These are phyloP conservation scores for Dinomys branickii DNA, from an alignment of 2,113 vertebrate genomes.

Conservation along the genomic window DNA sequence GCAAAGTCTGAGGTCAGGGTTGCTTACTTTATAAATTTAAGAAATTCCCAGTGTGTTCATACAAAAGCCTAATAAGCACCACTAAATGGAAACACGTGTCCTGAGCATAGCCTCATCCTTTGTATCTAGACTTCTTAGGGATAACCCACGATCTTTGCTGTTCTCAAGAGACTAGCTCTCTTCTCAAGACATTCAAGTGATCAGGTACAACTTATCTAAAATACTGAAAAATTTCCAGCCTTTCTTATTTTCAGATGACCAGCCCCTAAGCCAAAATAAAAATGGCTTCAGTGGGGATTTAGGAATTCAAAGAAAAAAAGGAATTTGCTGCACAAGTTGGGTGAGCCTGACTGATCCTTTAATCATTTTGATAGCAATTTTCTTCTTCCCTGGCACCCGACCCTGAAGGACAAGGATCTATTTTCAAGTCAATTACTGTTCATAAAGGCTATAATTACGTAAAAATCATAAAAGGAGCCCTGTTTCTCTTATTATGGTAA, in stretches of 20 bases:
- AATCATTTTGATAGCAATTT: conserved; percentile 65
- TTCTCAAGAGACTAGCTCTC: not conserved
- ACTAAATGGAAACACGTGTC: not conserved
- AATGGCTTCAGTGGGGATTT: conserved; percentile 37
- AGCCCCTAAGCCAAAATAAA: conserved; percentile 47
- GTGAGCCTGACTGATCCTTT: conserved; percentile 51
- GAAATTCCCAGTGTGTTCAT: conserved; percentile 27
- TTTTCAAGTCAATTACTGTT: conserved; percentile 72
- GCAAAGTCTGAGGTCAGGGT: not conserved
- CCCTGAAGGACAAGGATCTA: conserved; percentile 62
- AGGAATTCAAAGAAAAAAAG: conserved; percentile 31
- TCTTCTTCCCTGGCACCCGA: conserved; percentile 56
- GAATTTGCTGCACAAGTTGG: conserved; percentile 36
- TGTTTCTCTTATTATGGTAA: conserved; percentile 69
- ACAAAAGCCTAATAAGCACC: not conserved
- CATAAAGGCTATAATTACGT: conserved; percentile 65
- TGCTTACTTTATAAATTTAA: conserved; percentile 43
- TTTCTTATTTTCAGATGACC: not conserved
- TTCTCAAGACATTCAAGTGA: not conserved
- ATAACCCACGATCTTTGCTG: not conserved
- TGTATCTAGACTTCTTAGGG: not conserved
- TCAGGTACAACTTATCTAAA: not conserved
- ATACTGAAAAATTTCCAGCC: conserved; percentile 41
- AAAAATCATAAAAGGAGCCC: conserved; percentile 52
- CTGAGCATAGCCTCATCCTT: fast-evolving